These are phyloP conservation scores for Willisornis vidua DNA, from an alignment of 2,113 vertebrate genomes.

Conservation along the genomic window DNA sequence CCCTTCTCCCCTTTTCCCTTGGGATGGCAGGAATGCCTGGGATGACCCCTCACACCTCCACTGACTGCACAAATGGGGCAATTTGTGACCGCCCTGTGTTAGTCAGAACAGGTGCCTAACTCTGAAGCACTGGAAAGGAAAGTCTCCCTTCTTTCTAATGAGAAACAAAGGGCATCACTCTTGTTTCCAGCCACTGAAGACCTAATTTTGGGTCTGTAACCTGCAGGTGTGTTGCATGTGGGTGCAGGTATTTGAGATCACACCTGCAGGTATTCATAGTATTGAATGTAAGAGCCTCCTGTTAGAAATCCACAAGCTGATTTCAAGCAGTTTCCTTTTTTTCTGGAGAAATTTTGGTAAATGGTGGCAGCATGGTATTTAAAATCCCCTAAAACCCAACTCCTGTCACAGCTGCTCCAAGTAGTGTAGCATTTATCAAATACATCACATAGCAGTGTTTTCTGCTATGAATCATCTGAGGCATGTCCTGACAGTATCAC, in stretches of 20 bases:
- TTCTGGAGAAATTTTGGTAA: background rate
- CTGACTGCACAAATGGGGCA: background rate
- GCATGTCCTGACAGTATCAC: background rate
- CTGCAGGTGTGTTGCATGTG: background rate
- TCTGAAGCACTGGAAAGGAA: background rate
- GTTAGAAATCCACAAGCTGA: background rate
- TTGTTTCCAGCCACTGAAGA: background rate
- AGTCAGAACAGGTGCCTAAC: background rate
- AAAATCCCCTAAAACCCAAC: background rate
- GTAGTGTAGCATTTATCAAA: background rate
- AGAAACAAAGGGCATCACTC: background rate
- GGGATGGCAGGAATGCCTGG: background rate
- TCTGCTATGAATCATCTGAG: background rate
- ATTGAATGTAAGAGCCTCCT: background rate
- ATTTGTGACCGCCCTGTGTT: background rate
- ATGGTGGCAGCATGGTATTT: background rate
- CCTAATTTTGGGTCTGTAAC: background rate
- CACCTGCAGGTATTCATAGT: background rate
- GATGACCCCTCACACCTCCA: background rate
- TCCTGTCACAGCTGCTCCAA: background rate
- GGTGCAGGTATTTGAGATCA: background rate
- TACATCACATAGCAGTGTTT: background rate
- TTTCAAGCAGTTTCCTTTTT: background rate
- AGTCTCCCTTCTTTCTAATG: background rate
- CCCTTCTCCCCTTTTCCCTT: background rate